Percentiles rank a stretch among this genome's conserved stretches.
phyloP scores from a whole-genome alignment of 2,888 invertebrate species.

The Clitarchus hookeri region DNA sequence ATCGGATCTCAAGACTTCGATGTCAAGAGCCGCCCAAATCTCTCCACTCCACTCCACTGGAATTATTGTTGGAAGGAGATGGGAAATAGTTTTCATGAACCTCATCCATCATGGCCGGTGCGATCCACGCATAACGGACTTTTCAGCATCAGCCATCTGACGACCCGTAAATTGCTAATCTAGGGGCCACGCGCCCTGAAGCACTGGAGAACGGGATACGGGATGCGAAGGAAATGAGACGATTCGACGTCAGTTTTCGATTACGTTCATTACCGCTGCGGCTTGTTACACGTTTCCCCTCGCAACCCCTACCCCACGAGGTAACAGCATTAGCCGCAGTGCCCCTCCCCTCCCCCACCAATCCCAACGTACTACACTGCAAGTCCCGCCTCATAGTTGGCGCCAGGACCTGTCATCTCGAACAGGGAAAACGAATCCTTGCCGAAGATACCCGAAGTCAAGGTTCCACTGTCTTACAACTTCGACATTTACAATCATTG shows the following conservation, averaged over 20 bases:
- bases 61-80: too few species aligned
- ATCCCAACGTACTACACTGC: neutral
- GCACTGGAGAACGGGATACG: neutral
- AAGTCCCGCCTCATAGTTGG: too few species aligned
- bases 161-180: neutral
- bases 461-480: too few species aligned
- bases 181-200: neutral
- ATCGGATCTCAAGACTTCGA: too few species aligned
- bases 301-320: neutral
- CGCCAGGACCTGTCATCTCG: too few species aligned
- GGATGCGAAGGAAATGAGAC: neutral
- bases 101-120: neutral
- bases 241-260: slow-evolving; percentile 2
- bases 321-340: neutral
- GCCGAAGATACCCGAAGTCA: too few species aligned
- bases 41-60: too few species aligned
- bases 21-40: too few species aligned
- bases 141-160: neutral
- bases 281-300: neutral
- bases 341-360: neutral
- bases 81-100: too few species aligned
- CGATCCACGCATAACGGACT: neutral
- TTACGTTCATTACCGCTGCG: slow-evolving; percentile 1
- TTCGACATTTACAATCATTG: too few species aligned
- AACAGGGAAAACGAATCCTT: too few species aligned